Base-by-base conservation (phyloP, 1,140 invertebrate genomes). In the Brachionus rotundiformis region DNA sequence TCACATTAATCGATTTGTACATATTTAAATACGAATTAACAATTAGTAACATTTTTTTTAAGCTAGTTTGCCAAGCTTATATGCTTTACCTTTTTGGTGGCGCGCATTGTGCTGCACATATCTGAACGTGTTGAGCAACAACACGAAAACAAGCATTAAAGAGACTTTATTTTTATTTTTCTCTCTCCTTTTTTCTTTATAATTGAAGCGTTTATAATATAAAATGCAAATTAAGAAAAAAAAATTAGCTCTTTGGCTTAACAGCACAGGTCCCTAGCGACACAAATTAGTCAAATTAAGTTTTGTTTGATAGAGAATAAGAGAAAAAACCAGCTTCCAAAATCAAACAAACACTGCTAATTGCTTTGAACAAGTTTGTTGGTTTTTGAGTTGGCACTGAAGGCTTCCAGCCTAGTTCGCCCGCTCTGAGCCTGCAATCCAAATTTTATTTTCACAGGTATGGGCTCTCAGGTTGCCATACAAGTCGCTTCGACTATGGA, bases 1-100 rank as follows among this genome's bases (percentile, higher is more conserved):
- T 54, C 47, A 54, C 47, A 54, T 54, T 44, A 73, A 73, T 73
- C 68, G 39, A 73, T 73, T 73, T 73, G 68, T 73, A 73, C 68
- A 73, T 73, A 73, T 73, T 73, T 73, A 73, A 44, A 73, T 25
- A 73, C 23, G 68, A 73, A 73, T 73, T 71, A 71, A 7, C 19
- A 19, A 39, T 71, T 41, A 73, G 33, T 44, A 73, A 73, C 39
- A 73, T 73, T 44, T 73, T 31, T 65, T 31, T 27, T 65, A 4
- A 2, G 13, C 23, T 65, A 27, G 11, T n/a, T n/a, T n/a, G n/a
- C n/a, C n/a, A n/a, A 19, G 47, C 19, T 19, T 8, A 54, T 19
- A 16, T 19, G n/a, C 47, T 19, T 54, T 19, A 5, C 19, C 23
- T 23, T 54, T 54, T 54, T 54, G 47, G 19, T 54, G 47, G 19